phyloP scores from a whole-genome alignment of 2,113 vertebrate genomes.

The Geococcyx californianus region DNA sequence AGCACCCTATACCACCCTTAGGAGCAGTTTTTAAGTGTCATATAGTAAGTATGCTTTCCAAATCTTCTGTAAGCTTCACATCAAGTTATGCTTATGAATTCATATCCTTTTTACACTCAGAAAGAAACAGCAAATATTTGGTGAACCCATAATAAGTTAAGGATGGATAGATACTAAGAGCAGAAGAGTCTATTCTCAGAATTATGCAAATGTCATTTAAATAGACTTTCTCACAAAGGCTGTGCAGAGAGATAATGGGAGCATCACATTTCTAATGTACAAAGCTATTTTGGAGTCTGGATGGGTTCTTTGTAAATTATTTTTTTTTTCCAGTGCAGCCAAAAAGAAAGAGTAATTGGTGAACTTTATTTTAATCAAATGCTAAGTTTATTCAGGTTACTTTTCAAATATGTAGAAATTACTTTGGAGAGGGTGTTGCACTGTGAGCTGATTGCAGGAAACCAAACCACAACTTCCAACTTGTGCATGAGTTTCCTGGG shows the following conservation, averaged over 20 bases:
- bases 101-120: conserved; percentile 10
- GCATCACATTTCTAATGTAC: not conserved
- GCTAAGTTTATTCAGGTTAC: not conserved
- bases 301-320: not conserved
- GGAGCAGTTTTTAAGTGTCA: not conserved
- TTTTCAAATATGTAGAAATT: not conserved
- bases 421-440: not conserved
- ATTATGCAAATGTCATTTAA: conserved; percentile 61
- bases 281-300: not conserved
- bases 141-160: conserved; percentile 47
- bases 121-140: conserved; percentile 61
- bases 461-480: not conserved
- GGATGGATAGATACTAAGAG: conserved; percentile 2
- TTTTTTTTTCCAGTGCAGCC: not conserved
- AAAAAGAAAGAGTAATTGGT: not conserved
- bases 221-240: conserved; percentile 26
- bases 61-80: conserved; percentile 1
- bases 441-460: not conserved
- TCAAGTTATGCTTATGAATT: not conserved
- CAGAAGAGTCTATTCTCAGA: conserved; percentile 56
- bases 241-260: conserved; percentile 9
- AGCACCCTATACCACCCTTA: not conserved
- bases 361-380: not conserved
- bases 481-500: not conserved
- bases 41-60: not conserved